Evolutionary conservation across 2,888 invertebrate genomes (phyloP).

Genomic region (Phaedon cochleariae): DNA sequence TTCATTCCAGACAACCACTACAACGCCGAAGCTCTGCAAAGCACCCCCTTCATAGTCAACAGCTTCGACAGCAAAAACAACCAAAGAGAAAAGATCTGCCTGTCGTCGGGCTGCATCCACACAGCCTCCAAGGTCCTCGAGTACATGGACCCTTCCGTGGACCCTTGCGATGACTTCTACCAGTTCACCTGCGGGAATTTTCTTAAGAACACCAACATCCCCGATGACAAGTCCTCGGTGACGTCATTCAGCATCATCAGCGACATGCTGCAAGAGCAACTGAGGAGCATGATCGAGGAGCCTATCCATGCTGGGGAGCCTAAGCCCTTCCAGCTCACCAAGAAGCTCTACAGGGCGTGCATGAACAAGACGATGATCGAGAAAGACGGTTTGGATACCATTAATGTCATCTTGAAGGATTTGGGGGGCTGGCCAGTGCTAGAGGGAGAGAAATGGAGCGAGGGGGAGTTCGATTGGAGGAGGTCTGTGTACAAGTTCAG

Average conservation of each 20-base stretch:
- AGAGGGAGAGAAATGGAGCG: conserved; percentile 78
- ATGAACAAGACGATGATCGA: conserved; percentile 89
- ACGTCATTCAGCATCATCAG: conserved; percentile 80
- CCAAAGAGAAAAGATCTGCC: conserved; percentile 68
- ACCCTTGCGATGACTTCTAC: conserved; percentile 87
- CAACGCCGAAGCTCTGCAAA: conserved; percentile 53
- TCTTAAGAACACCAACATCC: conserved; percentile 75
- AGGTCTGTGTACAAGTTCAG: conserved; percentile 84
- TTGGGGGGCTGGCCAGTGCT: conserved; percentile 96
- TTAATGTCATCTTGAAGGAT: conserved; percentile 74
- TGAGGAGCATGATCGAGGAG: conserved; percentile 75
- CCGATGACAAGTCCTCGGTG: conserved; percentile 82
- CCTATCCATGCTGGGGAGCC: conserved; percentile 58
- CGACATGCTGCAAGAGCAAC: conserved; percentile 78
- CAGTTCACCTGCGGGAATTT: conserved; percentile 82
- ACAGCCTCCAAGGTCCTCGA: conserved; percentile 78
- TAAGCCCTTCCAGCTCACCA: conserved; percentile 76
- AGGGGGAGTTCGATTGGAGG: conserved; percentile 79
- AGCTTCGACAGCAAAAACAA: conserved; percentile 50
- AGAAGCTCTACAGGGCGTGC: conserved; percentile 85
- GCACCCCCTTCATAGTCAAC: conserved; percentile 44
- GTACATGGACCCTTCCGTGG: conserved; percentile 75
- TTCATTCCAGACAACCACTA: background rate
- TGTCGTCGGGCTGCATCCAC: conserved; percentile 80
- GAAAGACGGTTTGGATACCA: conserved; percentile 76